Percentiles rank a stretch among this genome's conserved stretches.
Evolutionary conservation across 2,888 invertebrate genomes (phyloP).

Genomic region (Campoplex nolae): DNA sequence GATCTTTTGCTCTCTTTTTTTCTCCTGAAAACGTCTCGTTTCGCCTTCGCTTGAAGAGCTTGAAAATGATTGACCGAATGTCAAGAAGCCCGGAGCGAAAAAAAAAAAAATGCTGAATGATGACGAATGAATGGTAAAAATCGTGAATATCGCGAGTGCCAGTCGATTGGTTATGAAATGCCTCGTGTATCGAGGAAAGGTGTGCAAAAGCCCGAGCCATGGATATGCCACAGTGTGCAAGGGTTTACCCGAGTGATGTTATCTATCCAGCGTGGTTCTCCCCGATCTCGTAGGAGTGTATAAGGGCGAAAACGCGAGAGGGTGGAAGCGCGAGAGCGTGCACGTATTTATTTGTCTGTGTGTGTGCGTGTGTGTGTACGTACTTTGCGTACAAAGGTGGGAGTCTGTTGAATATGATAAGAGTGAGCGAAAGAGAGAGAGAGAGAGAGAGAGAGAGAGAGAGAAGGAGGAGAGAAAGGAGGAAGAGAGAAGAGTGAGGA

Average conservation of each 20-base stretch:
- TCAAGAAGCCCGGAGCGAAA: background rate
- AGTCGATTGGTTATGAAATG: background rate
- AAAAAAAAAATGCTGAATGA: background rate
- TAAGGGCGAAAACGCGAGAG: slow-evolving; percentile 67
- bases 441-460: slow-evolving; percentile 54
- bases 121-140: background rate
- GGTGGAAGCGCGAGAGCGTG: slow-evolving; percentile 68
- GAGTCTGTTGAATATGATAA: slow-evolving; percentile 52
- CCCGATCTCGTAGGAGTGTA: slow-evolving; percentile 58
- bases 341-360: slow-evolving; percentile 39
- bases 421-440: slow-evolving; percentile 61
- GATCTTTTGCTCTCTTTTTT: too few species aligned
- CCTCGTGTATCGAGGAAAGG: slow-evolving; percentile 20
- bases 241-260: slow-evolving; percentile 64
- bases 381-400: slow-evolving; percentile 22
- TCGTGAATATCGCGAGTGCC: too few species aligned
- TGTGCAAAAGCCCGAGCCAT: slow-evolving; percentile 58
- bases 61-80: background rate
- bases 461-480: slow-evolving; percentile 59
- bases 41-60: background rate
- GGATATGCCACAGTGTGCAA: slow-evolving; percentile 33
- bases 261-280: slow-evolving; percentile 49
- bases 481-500: slow-evolving; percentile 56
- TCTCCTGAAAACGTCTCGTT: too few species aligned
- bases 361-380: slow-evolving; percentile 19